These are phyloP conservation scores for Papilio dardanus DNA, from an alignment of 1,140 invertebrate species.

Conservation along the genomic window DNA sequence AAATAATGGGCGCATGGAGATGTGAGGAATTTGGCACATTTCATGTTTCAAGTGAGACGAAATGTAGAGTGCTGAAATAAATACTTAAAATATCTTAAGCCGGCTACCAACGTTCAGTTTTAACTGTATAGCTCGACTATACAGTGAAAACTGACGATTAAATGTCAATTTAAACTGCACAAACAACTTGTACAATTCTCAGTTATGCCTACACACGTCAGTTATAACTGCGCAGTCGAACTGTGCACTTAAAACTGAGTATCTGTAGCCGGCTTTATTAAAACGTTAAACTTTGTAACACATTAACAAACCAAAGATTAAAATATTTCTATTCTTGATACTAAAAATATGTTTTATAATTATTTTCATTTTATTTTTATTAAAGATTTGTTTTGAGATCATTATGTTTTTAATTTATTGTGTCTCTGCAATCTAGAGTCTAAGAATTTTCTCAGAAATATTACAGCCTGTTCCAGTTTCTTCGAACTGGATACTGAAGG, in stretches of 20 bases:
- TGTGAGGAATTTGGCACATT: background rate
- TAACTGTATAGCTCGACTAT: too few relatives aligned
- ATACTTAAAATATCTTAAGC: background rate
- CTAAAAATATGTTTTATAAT: background rate
- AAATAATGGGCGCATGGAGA: background rate
- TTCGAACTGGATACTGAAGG: background rate
- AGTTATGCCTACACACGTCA: too few relatives aligned
- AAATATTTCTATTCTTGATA: background rate
- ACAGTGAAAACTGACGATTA: too few relatives aligned
- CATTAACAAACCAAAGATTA: too few relatives aligned
- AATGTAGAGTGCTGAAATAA: background rate
- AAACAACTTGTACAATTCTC: too few relatives aligned
- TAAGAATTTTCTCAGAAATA: background rate
- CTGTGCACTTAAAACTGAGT: too few relatives aligned
- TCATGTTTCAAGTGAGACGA: background rate
- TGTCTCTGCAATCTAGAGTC: background rate
- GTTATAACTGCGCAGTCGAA: too few relatives aligned
- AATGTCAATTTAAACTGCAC: too few relatives aligned
- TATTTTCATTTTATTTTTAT: background rate
- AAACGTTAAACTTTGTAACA: too few relatives aligned
- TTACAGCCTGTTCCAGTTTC: background rate
- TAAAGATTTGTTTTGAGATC: background rate
- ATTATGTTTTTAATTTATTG: background rate
- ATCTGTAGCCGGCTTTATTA: too few relatives aligned
- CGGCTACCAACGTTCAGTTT: too few relatives aligned